Conservation (phyloP, 2,888 invertebrate species). For the Synergus gifuensis region DNA sequence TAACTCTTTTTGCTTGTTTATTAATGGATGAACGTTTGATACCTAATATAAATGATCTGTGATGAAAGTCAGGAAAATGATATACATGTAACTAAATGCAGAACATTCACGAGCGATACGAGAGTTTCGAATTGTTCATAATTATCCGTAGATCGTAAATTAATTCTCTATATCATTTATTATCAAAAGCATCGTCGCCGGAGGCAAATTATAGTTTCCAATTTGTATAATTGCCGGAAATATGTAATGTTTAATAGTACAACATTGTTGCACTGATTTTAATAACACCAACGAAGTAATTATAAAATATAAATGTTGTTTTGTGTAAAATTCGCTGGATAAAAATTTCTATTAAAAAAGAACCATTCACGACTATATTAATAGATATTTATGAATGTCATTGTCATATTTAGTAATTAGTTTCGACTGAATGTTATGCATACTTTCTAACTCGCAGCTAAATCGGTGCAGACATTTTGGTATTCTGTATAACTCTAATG, state of each 20-base stretch:
- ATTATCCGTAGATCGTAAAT: slow-evolving; percentile 20
- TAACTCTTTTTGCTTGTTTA: too few relatives aligned
- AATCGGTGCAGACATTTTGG: slow-evolving; percentile 29
- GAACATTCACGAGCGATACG: not conserved
- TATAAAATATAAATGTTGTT: not conserved
- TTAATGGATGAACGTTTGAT: not conserved
- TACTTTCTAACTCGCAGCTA: not conserved
- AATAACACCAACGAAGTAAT: not conserved
- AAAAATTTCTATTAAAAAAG: not conserved
- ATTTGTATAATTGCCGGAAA: slow-evolving; percentile 20
- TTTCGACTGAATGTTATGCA: not conserved
- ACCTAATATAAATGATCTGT: not conserved
- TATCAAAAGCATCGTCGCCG: slow-evolving; percentile 17
- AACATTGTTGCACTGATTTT: slow-evolving; percentile 10
- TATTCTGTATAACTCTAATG: slow-evolving; percentile 60
- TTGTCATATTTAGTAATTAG: not conserved
- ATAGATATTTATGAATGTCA: not conserved
- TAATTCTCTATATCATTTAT: slow-evolving; percentile 22
- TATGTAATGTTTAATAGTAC: slow-evolving; percentile 25
- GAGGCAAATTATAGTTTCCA: slow-evolving; percentile 34
- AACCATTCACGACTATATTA: not conserved
- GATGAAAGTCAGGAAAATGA: not conserved
- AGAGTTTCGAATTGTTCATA: slow-evolving; percentile 17
- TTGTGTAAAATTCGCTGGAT: not conserved
- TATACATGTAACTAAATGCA: not conserved